Evolutionary conservation across 2,888 invertebrate genomes (phyloP), one percentile per base, ranked within the genome.

Genomic region (Dasysyrphus tricinctus): DNA sequence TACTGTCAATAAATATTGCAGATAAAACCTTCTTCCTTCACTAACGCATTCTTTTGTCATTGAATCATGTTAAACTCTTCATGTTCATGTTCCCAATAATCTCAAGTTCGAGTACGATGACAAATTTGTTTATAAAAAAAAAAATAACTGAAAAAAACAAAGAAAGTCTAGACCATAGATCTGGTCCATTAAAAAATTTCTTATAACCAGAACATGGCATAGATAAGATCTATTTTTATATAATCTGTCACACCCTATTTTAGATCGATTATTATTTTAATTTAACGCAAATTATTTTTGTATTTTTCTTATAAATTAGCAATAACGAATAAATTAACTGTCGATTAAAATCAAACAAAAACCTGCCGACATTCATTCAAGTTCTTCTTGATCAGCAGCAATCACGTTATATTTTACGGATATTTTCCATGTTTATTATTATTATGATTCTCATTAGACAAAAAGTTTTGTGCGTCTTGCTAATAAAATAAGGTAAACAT

Each of bases 171-270:
- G 49, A 49, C 49, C 24, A 24, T 24, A 49, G 49, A 49, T 49
- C 4, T 5, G 19, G 1, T 19, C 5, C 0, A 16, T 8, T 39
- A 39, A 39, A 39, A 24, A 24, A 24, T 24, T 24, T 24, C 24
- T 39, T 12, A 5, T 8, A 29, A 14, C 51, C 51, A 24, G 12
- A 51, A 29, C 24, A 6, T 14, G 2, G 51, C 14, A 14, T 51
- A 14, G 51, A 51, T 51, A 29, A 51, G 12, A 51, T 51, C 24
- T 24, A 29, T 29, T 51, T 51, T 29, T 34, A 34, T 9, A 34
- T 32, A 34, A 56, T n/a, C 32, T 34, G 47, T 37, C 67, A 37
- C 67, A 37, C 67, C 34, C 65, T 65, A 11, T 11, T 65, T 32
- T 6, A 16, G 11, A 47, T 47, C 34, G 44, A 63, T 34, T 49